phyloP scores from a whole-genome alignment of 2,888 invertebrate species.

The Epicampocera succincta region DNA sequence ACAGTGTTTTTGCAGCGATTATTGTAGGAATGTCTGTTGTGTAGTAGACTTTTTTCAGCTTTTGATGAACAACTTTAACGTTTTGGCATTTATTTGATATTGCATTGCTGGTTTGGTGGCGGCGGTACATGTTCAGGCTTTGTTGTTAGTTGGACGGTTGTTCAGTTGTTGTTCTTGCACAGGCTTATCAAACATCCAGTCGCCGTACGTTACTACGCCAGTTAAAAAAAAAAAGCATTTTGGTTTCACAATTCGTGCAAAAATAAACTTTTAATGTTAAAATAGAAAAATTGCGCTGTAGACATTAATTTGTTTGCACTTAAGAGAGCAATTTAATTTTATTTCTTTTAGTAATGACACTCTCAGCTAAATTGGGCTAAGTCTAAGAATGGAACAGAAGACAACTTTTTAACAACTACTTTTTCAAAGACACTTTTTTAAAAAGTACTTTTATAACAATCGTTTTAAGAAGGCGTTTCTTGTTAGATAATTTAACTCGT shows the following conservation, averaged over 20 bases:
- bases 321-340: conserved; percentile 15
- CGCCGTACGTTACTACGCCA: conserved; percentile 45
- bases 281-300: conserved; percentile 56
- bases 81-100: conserved; percentile 51
- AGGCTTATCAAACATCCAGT: conserved; percentile 52
- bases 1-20: conserved; percentile 1
- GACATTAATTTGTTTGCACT: conserved; percentile 47
- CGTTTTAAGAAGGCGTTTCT: too few relatives aligned
- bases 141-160: conserved; percentile 13
- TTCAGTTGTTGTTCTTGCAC: conserved; percentile 10
- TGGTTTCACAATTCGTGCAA: conserved; percentile 58
- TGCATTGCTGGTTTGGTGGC: conserved; percentile 17
- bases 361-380: neutral
- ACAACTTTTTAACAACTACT: too few relatives aligned
- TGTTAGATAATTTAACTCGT: too few relatives aligned
- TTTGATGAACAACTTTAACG: conserved; percentile 45
- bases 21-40: conserved; percentile 7
- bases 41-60: conserved; percentile 7
- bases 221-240: conserved; percentile 48
- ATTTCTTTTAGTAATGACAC: neutral
- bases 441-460: too few relatives aligned
- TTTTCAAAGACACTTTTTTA: too few relatives aligned
- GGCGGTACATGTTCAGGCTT: conserved; percentile 29
- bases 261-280: conserved; percentile 19
- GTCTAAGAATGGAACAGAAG: too few relatives aligned